phyloP scores from a whole-genome alignment of 2,113 vertebrate genomes.

The Python bivittatus region DNA sequence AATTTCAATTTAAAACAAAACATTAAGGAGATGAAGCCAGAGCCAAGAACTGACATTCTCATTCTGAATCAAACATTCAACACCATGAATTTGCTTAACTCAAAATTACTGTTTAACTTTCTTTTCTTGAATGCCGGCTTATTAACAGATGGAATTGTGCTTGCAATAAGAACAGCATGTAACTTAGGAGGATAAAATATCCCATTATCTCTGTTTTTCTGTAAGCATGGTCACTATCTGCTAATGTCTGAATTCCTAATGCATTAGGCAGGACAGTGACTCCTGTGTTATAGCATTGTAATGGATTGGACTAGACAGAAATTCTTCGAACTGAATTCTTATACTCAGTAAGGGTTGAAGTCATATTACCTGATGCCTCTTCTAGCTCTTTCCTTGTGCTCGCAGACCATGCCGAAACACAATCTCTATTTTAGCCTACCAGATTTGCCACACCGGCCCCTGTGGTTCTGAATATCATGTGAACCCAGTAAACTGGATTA shows the following conservation, averaged over 20 bases:
- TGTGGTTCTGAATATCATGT: background rate
- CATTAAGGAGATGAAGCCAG: background rate
- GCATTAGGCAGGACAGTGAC: background rate
- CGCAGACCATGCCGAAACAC: background rate
- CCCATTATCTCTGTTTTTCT: background rate
- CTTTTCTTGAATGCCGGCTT: slow-evolving; percentile 3
- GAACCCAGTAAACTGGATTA: background rate
- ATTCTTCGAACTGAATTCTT: background rate
- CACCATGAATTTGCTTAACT: slow-evolving; percentile 39
- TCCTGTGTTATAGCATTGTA: background rate
- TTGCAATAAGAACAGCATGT: background rate
- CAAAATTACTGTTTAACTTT: slow-evolving; percentile 23
- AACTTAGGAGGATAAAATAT: background rate
- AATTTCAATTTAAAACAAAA: slow-evolving; percentile 45
- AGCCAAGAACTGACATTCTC: background rate
- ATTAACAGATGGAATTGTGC: background rate
- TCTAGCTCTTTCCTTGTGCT: background rate
- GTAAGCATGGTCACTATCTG: background rate
- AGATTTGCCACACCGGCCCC: background rate
- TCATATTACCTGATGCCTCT: background rate
- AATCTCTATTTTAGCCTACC: background rate
- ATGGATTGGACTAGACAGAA: background rate
- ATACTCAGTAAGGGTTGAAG: background rate
- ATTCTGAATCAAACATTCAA: slow-evolving; percentile 19
- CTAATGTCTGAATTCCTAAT: background rate